A percentile compares a stretch with the other conserved stretches of the same genome.
phyloP scores from a whole-genome alignment of 2,797 vertebrate species.

The Eutrigla gurnardus region DNA sequence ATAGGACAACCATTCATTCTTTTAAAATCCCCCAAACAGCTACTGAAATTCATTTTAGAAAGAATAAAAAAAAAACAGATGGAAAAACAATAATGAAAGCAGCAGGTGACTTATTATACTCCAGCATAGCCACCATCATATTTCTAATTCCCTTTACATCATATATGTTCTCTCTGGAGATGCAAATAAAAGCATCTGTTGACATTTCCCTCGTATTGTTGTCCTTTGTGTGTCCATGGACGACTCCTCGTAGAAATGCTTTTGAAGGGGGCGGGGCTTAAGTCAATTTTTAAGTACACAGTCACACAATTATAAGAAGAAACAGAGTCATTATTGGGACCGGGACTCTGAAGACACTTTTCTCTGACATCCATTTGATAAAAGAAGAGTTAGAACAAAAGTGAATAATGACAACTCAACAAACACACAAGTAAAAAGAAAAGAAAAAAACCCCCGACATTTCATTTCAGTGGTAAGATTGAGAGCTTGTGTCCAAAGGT shows the following conservation, averaged over 20 bases:
- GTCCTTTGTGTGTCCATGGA: conserved; percentile 62
- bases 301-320: conserved; percentile 57
- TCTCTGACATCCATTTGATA: conserved; percentile 58
- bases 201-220: conserved; percentile 41
- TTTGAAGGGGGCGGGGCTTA: conserved; percentile 21
- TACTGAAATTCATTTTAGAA: conserved; percentile 39
- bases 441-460: conserved; percentile 36
- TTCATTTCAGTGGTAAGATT: conserved; percentile 67
- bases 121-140: conserved; percentile 60
- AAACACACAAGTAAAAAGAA: conserved; percentile 13
- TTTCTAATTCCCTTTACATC: conserved; percentile 73
- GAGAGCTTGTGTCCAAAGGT: conserved; percentile 56
- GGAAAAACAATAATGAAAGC: conserved; percentile 62
- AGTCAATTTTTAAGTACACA: conserved; percentile 42
- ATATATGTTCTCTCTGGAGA: conserved; percentile 43
- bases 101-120: conserved; percentile 67
- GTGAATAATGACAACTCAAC: conserved; percentile 47
- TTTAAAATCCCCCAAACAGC: conserved; percentile 48
- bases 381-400: conserved; percentile 45
- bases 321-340: conserved; percentile 42
- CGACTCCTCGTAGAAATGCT: conserved; percentile 51
- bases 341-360: conserved; percentile 39
- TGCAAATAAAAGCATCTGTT: conserved; percentile 53
- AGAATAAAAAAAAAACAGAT: conserved; percentile 31
- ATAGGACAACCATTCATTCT: conserved; percentile 33